Conservation (phyloP, 2,888 invertebrate species). For the Celastrina argiolus region DNA sequence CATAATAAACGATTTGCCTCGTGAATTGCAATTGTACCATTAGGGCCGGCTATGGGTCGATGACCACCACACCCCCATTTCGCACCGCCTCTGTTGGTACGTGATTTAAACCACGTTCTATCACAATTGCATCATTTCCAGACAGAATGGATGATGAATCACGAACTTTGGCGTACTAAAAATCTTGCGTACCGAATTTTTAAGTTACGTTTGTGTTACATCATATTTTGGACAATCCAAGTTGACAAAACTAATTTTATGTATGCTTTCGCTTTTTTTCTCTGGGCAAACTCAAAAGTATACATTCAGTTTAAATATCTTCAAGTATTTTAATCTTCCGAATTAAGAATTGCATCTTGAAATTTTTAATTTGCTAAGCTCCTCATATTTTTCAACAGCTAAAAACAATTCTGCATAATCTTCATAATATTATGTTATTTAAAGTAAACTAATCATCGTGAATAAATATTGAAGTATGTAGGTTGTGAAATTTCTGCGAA, state of each 20-base stretch:
- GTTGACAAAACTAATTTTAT: no score
- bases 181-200: background rate
- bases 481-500: conserved; percentile 21
- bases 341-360: background rate
- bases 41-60: conserved; percentile 52
- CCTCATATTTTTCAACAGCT: background rate
- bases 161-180: background rate
- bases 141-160: background rate
- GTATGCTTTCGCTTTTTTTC: no score
- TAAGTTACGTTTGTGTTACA: background rate
- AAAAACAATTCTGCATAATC: background rate
- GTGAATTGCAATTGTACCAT: conserved; percentile 59
- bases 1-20: conserved; percentile 35
- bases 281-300: no score
- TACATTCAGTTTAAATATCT: no score
- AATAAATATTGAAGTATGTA: conserved; percentile 6
- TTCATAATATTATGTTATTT: background rate
- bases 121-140: conserved; percentile 10
- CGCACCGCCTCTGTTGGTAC: conserved; percentile 45
- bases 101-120: conserved; percentile 54
- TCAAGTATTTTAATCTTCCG: background rate
- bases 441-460: conserved; percentile 2
- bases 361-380: background rate
- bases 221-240: background rate
- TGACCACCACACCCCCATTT: conserved; percentile 53